Base-by-base conservation (phyloP, 2,797 vertebrate species). In the Cynopterus sphinx region DNA sequence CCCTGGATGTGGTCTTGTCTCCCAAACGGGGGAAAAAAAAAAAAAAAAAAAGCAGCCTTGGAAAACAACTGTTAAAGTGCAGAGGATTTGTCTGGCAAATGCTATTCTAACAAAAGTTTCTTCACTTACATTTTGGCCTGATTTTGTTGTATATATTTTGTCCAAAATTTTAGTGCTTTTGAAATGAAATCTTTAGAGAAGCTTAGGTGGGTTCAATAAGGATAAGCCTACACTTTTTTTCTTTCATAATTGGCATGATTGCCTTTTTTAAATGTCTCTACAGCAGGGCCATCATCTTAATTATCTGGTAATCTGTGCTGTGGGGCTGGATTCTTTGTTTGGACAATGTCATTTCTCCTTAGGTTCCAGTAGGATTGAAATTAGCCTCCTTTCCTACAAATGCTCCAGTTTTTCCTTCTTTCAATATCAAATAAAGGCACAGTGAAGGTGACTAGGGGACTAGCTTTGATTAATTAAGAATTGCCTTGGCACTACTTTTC, bases 121-220 rank as follows among this genome's bases (percentile, higher is more conserved):
- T 83, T 94, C 26, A 68, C 26, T 92, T 92, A 77, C 6, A 65
- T 90, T 65, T 90, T 81, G 26, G 28, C 46, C 13, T 94, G 33
- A 46, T 91, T 95, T 92, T 77, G 28, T 89, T 70, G 33, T 5
- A 49, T 91, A 43, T 75, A 70, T 83, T 63, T 91, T 70, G 28
- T 75, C 7, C 15, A 68, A 11, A 63, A 55, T 28, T 78, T 53
- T 57, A 63, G 31, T 71, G 24, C 33, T 36, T 49, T 77, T 46
- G 46, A 84, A 63, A 36, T 83, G 55, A 49, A 49, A 49, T 49
- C 53, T 55, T 7, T 46, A 74, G 21, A 87, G 16, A 13, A 79
- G 31, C 65, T 81, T 53, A 15, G 8, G 4, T 92, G 91, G 41
- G 15, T 71, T 67, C 33, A 65, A 83, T 33, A 33, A 33, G 33